phyloP scores from a whole-genome alignment of 1,140 invertebrate species.

The Drosophila prosaltans region DNA sequence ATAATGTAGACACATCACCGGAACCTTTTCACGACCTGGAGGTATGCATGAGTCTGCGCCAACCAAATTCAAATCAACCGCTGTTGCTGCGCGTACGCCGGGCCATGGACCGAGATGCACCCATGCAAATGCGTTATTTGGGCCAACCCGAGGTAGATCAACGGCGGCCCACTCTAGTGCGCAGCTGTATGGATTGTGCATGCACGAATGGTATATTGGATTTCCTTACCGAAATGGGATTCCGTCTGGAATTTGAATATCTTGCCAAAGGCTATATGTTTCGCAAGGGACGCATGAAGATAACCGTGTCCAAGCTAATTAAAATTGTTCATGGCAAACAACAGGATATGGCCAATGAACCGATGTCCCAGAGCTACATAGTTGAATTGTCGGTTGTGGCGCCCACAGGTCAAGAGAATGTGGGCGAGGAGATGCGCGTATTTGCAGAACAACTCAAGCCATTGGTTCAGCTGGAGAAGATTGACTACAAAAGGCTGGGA shows the following conservation, averaged over 20 bases:
- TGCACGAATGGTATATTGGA: conserved; percentile 94
- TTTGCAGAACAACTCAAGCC: conserved; percentile 98
- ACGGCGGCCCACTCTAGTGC: conserved; percentile 93
- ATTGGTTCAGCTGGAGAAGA: conserved; percentile 94
- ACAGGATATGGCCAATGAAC: conserved; percentile 88
- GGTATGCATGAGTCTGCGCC: conserved; percentile 91
- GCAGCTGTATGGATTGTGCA: conserved; percentile 95
- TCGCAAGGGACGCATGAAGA: conserved; percentile 97
- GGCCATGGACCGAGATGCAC: conserved; percentile 89
- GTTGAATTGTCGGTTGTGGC: conserved; percentile 97
- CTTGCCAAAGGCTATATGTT: conserved; percentile 97
- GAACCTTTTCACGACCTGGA: conserved; percentile 97
- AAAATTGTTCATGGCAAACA: conserved; percentile 91
- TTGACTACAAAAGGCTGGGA: conserved; percentile 92
- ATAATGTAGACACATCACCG: conserved; percentile 95
- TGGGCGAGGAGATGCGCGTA: conserved; percentile 97
- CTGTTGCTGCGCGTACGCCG: conserved; percentile 89
- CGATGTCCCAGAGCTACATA: conserved; percentile 95
- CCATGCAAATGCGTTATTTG: conserved; percentile 94
- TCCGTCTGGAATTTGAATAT: conserved; percentile 96
- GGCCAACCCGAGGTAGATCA: conserved; percentile 96
- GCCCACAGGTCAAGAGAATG: conserved; percentile 95
- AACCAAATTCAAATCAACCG: conserved; percentile 84
- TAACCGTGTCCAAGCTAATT: conserved; percentile 97
- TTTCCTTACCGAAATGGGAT: conserved; percentile 96